A percentile compares a stretch with the other conserved stretches of the same genome.
These are phyloP conservation scores for Acipenser transmontanus DNA, from an alignment of 2,797 vertebrate genomes.

Conservation along the genomic window DNA sequence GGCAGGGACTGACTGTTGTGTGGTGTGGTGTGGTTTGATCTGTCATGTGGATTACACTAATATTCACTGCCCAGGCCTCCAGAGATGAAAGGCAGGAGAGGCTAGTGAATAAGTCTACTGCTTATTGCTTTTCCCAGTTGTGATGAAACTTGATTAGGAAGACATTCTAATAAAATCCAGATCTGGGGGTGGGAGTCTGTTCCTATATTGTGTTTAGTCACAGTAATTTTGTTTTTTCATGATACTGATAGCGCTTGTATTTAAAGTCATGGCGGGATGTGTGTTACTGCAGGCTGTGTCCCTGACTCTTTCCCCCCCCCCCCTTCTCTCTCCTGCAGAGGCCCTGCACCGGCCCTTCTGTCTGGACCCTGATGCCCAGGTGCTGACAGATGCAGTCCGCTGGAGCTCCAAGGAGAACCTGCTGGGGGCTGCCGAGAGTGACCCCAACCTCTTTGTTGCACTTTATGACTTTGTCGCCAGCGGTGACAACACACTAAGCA, in stretches of 20 bases:
- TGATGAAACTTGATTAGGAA: too few relatives aligned
- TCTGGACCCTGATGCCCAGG: slow-evolving; percentile 75
- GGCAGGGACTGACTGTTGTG: too few relatives aligned
- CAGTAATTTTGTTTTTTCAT: too few relatives aligned
- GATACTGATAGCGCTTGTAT: background rate
- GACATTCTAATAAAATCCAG: too few relatives aligned
- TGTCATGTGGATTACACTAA: too few relatives aligned
- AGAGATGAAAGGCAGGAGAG: too few relatives aligned
- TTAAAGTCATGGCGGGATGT: background rate
- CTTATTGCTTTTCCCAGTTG: too few relatives aligned
- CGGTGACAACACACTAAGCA: slow-evolving; percentile 97
- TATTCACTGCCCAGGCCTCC: too few relatives aligned
- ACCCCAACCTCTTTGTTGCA: slow-evolving; percentile 97
- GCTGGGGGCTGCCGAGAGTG: slow-evolving; percentile 89
- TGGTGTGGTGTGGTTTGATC: too few relatives aligned
- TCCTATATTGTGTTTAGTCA: too few relatives aligned
- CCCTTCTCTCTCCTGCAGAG: slow-evolving; percentile 59
- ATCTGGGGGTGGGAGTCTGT: too few relatives aligned
- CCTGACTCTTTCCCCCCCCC: background rate
- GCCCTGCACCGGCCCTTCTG: slow-evolving; percentile 87
- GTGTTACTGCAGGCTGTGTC: background rate
- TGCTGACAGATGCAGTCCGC: slow-evolving; percentile 90
- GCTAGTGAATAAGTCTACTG: too few relatives aligned
- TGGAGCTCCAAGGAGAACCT: slow-evolving; percentile 99
- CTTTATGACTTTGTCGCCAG: slow-evolving; percentile 99